Percentiles rank a stretch among this genome's conserved stretches.
These are phyloP conservation scores for Otis tarda DNA, from an alignment of 2,113 vertebrate genomes.

Conservation along the genomic window DNA sequence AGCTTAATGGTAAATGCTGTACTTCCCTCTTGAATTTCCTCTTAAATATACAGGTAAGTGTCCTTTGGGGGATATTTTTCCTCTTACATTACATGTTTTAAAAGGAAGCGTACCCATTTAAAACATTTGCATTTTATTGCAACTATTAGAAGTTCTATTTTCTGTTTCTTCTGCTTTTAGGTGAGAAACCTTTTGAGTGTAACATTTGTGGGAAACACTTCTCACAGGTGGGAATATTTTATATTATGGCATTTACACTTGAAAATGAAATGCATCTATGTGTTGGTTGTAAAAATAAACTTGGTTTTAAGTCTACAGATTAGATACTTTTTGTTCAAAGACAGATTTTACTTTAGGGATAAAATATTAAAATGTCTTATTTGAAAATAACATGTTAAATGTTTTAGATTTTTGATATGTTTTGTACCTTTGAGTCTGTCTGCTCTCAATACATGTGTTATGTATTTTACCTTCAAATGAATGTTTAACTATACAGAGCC, in stretches of 20 bases:
- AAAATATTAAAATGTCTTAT: neutral
- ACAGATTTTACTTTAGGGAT: neutral
- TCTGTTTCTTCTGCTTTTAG: slow-evolving; percentile 79
- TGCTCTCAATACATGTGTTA: neutral
- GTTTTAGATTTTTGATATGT: neutral
- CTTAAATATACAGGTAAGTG: slow-evolving; percentile 10
- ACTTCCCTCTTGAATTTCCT: neutral
- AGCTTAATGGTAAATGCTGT: neutral
- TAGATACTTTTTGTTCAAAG: neutral
- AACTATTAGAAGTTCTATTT: slow-evolving; percentile 47
- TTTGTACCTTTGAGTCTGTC: neutral
- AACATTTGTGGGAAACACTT: slow-evolving; percentile 96
- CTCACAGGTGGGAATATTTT: slow-evolving; percentile 89
- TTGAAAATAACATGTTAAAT: neutral
- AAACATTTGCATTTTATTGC: slow-evolving; percentile 15
- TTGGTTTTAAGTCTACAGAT: neutral
- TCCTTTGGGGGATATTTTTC: neutral
- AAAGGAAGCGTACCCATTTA: neutral
- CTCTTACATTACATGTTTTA: neutral
- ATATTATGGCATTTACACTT: slow-evolving; percentile 59
- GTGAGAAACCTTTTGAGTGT: slow-evolving; percentile 98
- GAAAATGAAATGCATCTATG: slow-evolving; percentile 38
- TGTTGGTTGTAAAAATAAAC: slow-evolving; percentile 21
- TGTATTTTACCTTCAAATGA: neutral
- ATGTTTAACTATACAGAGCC: neutral